Evolutionary conservation across 2,888 invertebrate genomes (phyloP).

Genomic region (Tipula vernalis): DNA sequence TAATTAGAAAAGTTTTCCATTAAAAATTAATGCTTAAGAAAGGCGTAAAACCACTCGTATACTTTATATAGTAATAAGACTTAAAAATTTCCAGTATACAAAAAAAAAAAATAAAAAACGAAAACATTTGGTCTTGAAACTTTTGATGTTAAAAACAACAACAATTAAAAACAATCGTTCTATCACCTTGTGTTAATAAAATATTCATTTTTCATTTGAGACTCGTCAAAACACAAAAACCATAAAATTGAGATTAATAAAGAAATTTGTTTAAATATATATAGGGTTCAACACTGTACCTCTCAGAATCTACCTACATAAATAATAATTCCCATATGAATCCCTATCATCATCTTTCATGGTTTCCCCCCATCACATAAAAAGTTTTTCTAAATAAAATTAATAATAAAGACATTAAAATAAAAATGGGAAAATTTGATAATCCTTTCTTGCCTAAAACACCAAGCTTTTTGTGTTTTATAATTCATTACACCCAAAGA

Average conservation of each 20-base stretch:
- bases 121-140: neutral
- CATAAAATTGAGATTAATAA: neutral
- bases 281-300: neutral
- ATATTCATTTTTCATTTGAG: neutral
- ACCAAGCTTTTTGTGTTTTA: neutral
- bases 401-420: neutral
- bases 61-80: neutral
- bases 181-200: neutral
- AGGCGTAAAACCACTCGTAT: neutral
- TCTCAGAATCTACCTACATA: neutral
- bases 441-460: neutral
- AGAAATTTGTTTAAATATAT: neutral
- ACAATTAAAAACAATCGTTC: neutral
- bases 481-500: neutral
- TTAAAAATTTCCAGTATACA: neutral
- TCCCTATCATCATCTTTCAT: conserved; percentile 1
- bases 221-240: neutral
- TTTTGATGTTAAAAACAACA: neutral
- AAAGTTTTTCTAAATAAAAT: neutral
- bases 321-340: neutral
- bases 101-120: no score
- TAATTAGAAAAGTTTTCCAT: neutral
- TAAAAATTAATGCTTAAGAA: neutral
- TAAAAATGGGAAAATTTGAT: neutral
- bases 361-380: neutral